Conservation (phyloP, 2,888 invertebrate species). For the Ophion costatus region DNA sequence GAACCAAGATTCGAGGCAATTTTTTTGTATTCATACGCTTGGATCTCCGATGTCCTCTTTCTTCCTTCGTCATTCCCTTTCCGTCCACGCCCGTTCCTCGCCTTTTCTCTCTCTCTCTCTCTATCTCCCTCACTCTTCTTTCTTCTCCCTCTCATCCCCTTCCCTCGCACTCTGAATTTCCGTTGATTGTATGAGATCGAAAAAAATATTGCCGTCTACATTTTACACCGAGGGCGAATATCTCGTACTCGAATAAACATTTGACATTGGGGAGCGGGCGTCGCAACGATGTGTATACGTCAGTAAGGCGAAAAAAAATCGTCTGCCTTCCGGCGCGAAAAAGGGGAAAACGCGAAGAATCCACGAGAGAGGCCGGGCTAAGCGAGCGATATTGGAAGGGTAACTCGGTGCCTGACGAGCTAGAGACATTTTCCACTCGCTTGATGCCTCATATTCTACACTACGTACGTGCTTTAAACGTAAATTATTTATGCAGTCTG, state of each 20-base stretch:
- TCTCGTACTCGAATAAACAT: conserved; percentile 46
- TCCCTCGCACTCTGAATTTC: conserved; percentile 10
- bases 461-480: background rate
- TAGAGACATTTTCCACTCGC: conserved; percentile 36
- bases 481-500: conserved; percentile 15
- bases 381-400: conserved; percentile 33
- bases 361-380: conserved; percentile 14
- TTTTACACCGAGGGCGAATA: conserved; percentile 43
- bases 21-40: conserved; percentile 8
- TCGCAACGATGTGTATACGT: background rate
- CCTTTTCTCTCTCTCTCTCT: background rate
- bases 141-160: background rate
- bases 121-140: background rate
- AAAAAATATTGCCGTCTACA: conserved; percentile 51
- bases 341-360: conserved; percentile 33
- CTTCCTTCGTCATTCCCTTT: background rate
- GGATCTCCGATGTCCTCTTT: background rate
- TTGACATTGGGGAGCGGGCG: conserved; percentile 4
- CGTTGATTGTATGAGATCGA: conserved; percentile 51
- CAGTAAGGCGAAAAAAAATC: conserved; percentile 18
- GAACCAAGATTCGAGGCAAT: conserved; percentile 29
- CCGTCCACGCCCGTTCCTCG: background rate
- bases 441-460: conserved; percentile 1
- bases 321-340: conserved; percentile 53
- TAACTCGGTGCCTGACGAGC: conserved; percentile 36